Evolutionary conservation across 2,888 invertebrate genomes (phyloP).

Genomic region (Patella depressa): DNA sequence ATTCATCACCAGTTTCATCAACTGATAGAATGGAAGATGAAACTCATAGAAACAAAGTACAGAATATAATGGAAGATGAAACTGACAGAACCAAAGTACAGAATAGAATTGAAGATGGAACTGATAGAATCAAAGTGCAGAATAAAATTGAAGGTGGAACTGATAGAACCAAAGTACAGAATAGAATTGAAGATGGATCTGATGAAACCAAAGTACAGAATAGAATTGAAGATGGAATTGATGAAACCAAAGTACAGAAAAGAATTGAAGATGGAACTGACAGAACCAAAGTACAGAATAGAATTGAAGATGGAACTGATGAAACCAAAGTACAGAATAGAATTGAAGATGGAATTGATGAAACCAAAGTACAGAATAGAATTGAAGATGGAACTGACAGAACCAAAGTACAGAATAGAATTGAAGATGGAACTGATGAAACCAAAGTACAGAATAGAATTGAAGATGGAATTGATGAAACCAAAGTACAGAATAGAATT

Average conservation of each 20-base stretch:
- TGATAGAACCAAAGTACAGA: background rate
- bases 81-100: background rate
- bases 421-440: background rate
- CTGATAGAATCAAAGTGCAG: background rate
- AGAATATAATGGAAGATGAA: background rate
- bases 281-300: background rate
- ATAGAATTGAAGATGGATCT: too few species aligned
- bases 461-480: background rate
- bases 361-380: background rate
- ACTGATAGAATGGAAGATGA: background rate
- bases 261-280: background rate
- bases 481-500: background rate
- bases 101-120: background rate
- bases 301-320: background rate
- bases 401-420: conserved; percentile 1
- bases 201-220: too few species aligned
- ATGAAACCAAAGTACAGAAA: background rate
- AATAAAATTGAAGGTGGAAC: background rate
- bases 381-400: background rate
- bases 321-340: background rate
- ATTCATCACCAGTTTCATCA: too few species aligned
- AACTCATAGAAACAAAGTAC: background rate
- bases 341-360: background rate
- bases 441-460: background rate
- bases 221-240: too few species aligned